Percentiles rank a stretch among this genome's conserved stretches.
phyloP scores from a whole-genome alignment of 2,113 vertebrate genomes.

The Xiphophorus maculatus region DNA sequence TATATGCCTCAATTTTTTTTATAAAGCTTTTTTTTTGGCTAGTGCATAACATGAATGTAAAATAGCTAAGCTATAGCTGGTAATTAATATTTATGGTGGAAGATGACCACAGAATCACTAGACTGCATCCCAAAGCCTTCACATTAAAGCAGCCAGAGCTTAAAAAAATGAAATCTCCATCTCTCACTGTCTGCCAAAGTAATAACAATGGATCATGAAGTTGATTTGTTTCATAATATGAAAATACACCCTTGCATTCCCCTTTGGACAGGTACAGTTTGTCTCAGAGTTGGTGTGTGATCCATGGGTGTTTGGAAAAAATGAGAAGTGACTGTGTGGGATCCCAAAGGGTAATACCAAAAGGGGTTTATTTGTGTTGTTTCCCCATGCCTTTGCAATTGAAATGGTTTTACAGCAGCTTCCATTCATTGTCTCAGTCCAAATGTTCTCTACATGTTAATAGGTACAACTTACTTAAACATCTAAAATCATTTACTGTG shows the following conservation, averaged over 20 bases:
- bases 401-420: too few species aligned
- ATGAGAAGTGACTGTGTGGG: neutral
- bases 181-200: slow-evolving; percentile 51
- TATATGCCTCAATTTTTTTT: slow-evolving; percentile 27
- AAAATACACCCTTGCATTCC: slow-evolving; percentile 35
- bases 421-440: too few species aligned
- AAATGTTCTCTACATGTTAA: too few species aligned
- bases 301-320: slow-evolving; percentile 12
- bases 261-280: slow-evolving; percentile 17
- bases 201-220: slow-evolving; percentile 52
- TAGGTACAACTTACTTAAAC: too few species aligned
- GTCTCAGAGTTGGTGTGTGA: slow-evolving; percentile 2
- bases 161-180: slow-evolving; percentile 69
- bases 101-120: slow-evolving; percentile 65
- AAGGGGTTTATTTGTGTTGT: slow-evolving; percentile 11
- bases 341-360: neutral
- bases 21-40: slow-evolving; percentile 55
- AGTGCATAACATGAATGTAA: slow-evolving; percentile 72
- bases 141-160: slow-evolving; percentile 49
- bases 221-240: slow-evolving; percentile 59
- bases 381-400: neutral
- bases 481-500: too few species aligned
- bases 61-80: slow-evolving; percentile 49
- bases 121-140: slow-evolving; percentile 52
- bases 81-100: slow-evolving; percentile 74